Evolutionary conservation across 2,888 invertebrate species (phyloP).

Genomic region (Xestoiulus laeticollis): DNA sequence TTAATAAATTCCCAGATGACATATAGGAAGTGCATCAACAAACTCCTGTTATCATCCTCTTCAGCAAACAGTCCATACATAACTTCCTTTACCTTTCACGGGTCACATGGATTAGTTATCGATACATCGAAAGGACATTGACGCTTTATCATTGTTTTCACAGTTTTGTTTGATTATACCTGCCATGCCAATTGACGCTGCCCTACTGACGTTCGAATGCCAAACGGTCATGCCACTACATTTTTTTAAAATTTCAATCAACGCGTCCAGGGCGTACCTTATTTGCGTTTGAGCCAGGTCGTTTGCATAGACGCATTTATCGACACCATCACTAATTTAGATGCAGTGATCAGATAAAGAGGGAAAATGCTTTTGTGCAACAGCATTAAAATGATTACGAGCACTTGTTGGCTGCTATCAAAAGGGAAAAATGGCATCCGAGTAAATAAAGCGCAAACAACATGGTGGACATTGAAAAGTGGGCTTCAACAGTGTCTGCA

Average conservation of each 20-base stretch:
- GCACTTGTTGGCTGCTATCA: not conserved
- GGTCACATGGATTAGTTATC: no score
- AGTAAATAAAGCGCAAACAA: not conserved
- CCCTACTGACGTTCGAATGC: not conserved
- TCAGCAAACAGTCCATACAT: no score
- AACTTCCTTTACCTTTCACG: no score
- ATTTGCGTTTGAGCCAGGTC: conserved; percentile 17
- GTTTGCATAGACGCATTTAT: not conserved
- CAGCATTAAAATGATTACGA: not conserved
- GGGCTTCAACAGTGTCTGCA: conserved; percentile 7
- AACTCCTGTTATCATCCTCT: no score
- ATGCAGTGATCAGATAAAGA: not conserved
- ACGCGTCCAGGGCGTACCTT: not conserved
- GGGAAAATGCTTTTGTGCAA: not conserved
- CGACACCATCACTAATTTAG: not conserved
- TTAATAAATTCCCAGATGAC: no score
- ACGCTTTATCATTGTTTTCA: not conserved
- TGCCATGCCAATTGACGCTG: not conserved
- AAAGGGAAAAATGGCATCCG: conserved; percentile 28
- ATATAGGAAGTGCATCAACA: no score
- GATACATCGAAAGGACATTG: not conserved
- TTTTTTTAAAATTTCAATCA: not conserved
- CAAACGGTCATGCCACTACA: not conserved
- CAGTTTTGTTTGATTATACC: not conserved
- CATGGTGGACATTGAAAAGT: conserved; percentile 36